Evolutionary conservation across 2,888 invertebrate genomes (phyloP), one percentile per base, ranked within the genome.

Genomic region (Alsophila aescularia): DNA sequence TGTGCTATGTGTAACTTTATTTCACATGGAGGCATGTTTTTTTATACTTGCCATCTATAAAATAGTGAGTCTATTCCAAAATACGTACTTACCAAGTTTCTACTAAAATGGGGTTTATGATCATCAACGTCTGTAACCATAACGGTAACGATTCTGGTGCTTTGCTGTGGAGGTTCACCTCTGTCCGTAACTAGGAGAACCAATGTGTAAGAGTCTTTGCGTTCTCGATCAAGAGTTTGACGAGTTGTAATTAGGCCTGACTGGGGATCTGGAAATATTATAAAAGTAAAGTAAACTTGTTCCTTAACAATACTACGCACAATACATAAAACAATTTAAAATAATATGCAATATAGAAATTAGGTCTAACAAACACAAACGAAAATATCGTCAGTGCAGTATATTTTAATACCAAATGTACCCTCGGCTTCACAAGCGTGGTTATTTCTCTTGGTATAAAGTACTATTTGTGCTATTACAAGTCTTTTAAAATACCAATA

Each of bases 141-240:
- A 0, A 97, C 94, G 41, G 93, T 93, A 0, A 96, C 89, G 0
- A 96, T 93, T 44, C 95, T 89, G 0, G 96, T 95, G 0, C 94
- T 93, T 60, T 95, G 95, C 68, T 96, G 96, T 9, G 95, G 94
- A 0, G 96, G 96, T 39, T 93, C 93, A 0, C 97, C 97, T 55
- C 94, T 92, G 75, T 97, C 97, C 35, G 94, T 93, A 4, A 96
- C 96, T n/a, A 95, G 93, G 3, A 97, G 81, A 8, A 96, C 94
- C 48, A 97, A 87, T n/a, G 95, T 95, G 75, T 96, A 97, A 31
- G 93, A 93, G 10, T 93, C 93, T 71, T 95, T 94, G 0, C 89
- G 90, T 78, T 97, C 97, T 0, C 97, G 92, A 79, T 97, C 97
- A 27, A 97, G 77, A 0, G 93, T 78, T 34, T 93, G 92, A 0